These are phyloP conservation scores for Dicrurus megarhynchus DNA, from an alignment of 2,113 vertebrate genomes.

Conservation along the genomic window DNA sequence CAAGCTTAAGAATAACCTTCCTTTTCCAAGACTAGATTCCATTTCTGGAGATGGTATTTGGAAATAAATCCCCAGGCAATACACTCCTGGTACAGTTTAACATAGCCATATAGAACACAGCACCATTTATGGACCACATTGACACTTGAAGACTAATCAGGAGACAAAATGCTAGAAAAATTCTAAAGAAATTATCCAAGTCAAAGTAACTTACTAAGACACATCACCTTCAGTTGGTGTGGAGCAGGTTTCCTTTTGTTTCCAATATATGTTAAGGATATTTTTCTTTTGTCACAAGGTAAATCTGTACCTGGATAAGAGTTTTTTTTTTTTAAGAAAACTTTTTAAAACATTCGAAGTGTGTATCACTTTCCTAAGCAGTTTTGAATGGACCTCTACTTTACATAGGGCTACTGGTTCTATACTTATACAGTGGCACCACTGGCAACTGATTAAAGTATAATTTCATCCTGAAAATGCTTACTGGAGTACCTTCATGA, in stretches of 20 bases:
- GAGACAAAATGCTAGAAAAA: neutral
- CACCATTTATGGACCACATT: neutral
- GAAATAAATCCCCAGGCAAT: neutral
- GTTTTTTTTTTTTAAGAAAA: neutral
- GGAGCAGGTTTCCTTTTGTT: neutral
- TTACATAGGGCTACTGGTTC: neutral
- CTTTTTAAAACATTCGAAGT: neutral
- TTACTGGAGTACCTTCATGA: neutral
- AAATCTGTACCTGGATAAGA: neutral
- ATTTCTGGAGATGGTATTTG: neutral
- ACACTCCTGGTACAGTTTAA: neutral
- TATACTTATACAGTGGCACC: neutral
- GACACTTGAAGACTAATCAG: neutral
- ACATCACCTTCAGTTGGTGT: neutral
- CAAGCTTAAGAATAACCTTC: neutral
- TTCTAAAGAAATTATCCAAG: neutral
- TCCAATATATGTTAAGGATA: neutral
- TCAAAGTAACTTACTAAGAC: neutral
- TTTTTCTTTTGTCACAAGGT: neutral
- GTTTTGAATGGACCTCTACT: neutral
- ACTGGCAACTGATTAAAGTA: neutral
- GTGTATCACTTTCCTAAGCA: neutral
- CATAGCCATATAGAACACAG: neutral
- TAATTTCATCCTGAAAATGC: neutral
- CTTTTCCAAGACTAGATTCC: neutral